Base-by-base conservation (phyloP, 1,140 invertebrate genomes). In the Thaumatotibia leucotreta region DNA sequence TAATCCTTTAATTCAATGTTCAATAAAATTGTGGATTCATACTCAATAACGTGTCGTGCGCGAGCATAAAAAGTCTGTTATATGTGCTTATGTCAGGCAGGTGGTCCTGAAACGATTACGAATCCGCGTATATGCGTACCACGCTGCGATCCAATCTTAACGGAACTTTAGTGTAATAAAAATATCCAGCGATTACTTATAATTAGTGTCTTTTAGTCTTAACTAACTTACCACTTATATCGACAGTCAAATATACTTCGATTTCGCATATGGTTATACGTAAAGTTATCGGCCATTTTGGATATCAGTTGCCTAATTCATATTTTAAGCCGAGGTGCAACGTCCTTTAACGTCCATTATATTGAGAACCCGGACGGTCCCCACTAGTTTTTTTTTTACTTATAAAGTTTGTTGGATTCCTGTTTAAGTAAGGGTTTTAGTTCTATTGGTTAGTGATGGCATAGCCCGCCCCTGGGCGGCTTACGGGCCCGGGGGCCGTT, bases 1-100 rank as follows among this genome's bases (percentile, higher is more conserved):
- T 68, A 66, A 73, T 75, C 68, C 71, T 70, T 83, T 86, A 84
- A 86, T 83, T 79, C 72, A 75, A 80, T 79, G 76, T 79, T 76
- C 71, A 80, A 84, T 86, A 87, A 89, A 83, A 82, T 64, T 74
- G 75, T 69, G 70, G 84, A 75, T 86, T 86, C 88, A 88, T 89
- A 76, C 69, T 65, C 75, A 64, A 73, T 76, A 49, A 61, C 31
- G 70, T 63, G 68, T 77, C 78, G 80, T 75, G 79, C 75, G 64
- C 63, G 68, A 78, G 72, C 75, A 86, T 89, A 86, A 88, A 86
- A 70, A 80, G 61, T 61, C 45, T 45, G 79, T 81, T 67, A 68
- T 80, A 85, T 79, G 78, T 78, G 66, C 76, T 75, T 76, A 75
- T 81, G 83, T 83, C 80, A 84, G 77, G 67, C 75, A 79, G 80